A percentile compares a stretch with the other conserved stretches of the same genome.
Conservation (phyloP, 2,113 vertebrate species). For the Toxotes jaculatrix region DNA sequence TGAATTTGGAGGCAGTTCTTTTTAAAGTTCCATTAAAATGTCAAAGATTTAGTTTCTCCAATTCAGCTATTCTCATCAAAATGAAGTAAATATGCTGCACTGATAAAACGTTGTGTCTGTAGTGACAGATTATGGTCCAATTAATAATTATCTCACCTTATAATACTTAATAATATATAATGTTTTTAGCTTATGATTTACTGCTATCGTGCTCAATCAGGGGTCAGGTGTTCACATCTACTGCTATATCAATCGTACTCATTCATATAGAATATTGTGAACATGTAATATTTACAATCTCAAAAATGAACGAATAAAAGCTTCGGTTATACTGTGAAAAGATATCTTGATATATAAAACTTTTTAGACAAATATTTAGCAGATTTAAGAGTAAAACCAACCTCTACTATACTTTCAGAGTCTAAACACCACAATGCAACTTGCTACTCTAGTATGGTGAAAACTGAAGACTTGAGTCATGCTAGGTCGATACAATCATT, state of each 20-base stretch:
- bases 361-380: conserved; percentile 84
- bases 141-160: conserved; percentile 54
- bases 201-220: conserved; percentile 69
- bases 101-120: conserved; percentile 48
- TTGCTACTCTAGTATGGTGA: conserved; percentile 78
- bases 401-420: conserved; percentile 76
- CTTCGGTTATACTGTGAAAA: conserved; percentile 84
- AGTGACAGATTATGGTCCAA: conserved; percentile 58
- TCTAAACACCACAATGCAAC: conserved; percentile 80
- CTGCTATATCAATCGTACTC: conserved; percentile 84
- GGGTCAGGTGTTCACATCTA: conserved; percentile 89
- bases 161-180: conserved; percentile 74
- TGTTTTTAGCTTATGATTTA: conserved; percentile 72
- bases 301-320: conserved; percentile 86
- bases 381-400: conserved; percentile 81
- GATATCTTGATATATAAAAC: conserved; percentile 85
- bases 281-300: conserved; percentile 97
- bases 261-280: conserved; percentile 85
- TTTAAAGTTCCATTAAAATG: conserved; percentile 58
- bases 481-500: conserved; percentile 81
- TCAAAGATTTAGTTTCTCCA: conserved; percentile 60
- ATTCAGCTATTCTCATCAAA: conserved; percentile 57
- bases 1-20: conserved; percentile 72
- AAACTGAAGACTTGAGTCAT: conserved; percentile 80
- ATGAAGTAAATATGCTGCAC: conserved; percentile 48